These are phyloP conservation scores for Sylvicapra grimmia DNA, from an alignment of 2,113 vertebrate species.

Conservation along the genomic window DNA sequence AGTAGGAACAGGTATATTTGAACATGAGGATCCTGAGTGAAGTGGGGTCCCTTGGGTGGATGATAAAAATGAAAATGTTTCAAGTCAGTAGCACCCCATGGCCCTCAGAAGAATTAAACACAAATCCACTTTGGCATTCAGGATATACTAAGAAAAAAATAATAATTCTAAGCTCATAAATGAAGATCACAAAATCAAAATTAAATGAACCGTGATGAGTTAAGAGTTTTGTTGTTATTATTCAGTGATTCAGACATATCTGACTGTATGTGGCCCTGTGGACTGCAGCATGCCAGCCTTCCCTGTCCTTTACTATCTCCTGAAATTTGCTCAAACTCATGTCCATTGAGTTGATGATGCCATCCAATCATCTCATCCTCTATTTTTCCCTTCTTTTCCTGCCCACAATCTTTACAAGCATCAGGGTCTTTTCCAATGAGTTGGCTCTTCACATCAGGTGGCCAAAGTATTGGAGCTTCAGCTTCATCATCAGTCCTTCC, in stretches of 20 bases:
- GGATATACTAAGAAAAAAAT: not conserved
- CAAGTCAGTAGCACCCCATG: not conserved
- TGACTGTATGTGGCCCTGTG: not conserved
- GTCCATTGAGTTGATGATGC: not conserved
- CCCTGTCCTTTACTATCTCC: not conserved
- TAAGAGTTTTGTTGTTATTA: not conserved
- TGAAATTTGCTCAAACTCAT: not conserved
- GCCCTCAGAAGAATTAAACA: not conserved
- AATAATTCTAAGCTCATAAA: not conserved
- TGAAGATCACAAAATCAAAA: not conserved
- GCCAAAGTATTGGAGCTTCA: not conserved
- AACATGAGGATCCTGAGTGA: not conserved
- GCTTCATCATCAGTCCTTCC: not conserved
- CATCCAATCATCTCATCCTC: not conserved
- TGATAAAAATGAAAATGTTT: not conserved
- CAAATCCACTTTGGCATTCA: not conserved
- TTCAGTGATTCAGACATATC: not conserved
- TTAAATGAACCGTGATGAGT: not conserved
- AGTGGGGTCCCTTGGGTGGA: not conserved
- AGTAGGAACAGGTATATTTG: not conserved
- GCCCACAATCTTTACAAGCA: not conserved
- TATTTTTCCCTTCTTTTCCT: not conserved
- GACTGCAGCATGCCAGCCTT: not conserved
- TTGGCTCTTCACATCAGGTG: not conserved
- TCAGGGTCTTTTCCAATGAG: not conserved